phyloP scores from a whole-genome alignment of 2,888 invertebrate species.

The Cheilosia variabilis region DNA sequence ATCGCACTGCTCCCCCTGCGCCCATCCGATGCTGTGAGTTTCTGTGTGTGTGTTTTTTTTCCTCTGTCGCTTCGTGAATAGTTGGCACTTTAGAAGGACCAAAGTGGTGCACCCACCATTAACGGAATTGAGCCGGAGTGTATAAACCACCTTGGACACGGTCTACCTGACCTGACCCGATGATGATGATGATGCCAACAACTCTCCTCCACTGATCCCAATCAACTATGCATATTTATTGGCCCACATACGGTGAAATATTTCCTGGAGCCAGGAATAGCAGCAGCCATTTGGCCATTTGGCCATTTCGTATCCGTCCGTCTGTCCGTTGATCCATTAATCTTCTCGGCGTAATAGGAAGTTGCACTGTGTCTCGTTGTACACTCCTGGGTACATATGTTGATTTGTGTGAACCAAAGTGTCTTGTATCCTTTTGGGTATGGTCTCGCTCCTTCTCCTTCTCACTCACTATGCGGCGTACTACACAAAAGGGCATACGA shows the following conservation, averaged over 20 bases:
- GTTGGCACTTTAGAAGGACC: constrained; percentile 74
- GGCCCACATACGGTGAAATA: constrained; percentile 83
- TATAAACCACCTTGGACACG: constrained; percentile 74
- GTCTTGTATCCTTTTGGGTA: constrained; percentile 71
- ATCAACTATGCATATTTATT: constrained; percentile 82
- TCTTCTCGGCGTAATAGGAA: constrained; percentile 72
- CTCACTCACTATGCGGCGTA: background rate
- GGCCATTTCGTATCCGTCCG: constrained; percentile 66
- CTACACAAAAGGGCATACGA: constrained; percentile 70
- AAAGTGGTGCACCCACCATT: constrained; percentile 75
- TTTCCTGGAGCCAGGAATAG: constrained; percentile 77
- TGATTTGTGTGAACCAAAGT: constrained; percentile 74
- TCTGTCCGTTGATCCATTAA: constrained; percentile 73
- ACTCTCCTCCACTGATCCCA: constrained; percentile 73
- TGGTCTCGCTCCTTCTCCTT: constrained; percentile 15
- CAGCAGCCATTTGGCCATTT: constrained; percentile 39
- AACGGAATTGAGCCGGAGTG: constrained; percentile 74
- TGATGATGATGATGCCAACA: constrained; percentile 73
- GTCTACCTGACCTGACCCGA: constrained; percentile 67
- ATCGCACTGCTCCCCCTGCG: constrained; percentile 61
- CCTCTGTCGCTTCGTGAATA: constrained; percentile 51
- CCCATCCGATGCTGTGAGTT: constrained; percentile 39
- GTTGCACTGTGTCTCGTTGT: constrained; percentile 70
- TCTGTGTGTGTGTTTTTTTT: background rate
- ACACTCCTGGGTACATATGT: constrained; percentile 73